Base-by-base conservation (phyloP, 1,140 invertebrate species). In the Venustaconcha ellipsiformis region DNA sequence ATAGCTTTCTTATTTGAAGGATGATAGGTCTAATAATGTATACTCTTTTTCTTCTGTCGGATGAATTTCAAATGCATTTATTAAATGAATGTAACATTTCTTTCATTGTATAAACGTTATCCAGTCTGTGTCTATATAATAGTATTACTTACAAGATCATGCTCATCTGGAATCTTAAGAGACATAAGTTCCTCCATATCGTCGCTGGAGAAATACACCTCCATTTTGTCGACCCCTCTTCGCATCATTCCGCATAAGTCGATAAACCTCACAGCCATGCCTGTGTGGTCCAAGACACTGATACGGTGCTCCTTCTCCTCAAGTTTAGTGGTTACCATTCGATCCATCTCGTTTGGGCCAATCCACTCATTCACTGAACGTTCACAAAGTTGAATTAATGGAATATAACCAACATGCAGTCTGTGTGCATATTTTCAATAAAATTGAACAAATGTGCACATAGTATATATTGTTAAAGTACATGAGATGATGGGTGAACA, bases 141-240 rank as follows among this genome's bases (percentile, higher is more conserved):
- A 14, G 14, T 14, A 20, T 18, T 63, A 75, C 79, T 73, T 68
- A 77, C 75, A 57, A 77, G 48, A 26, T 77, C 75, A 58, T 77
- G 72, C 59, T 77, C 75, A 60, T 57, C 74, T 56, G 65, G 62
- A 11, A 72, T 37, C 57, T 77, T 77, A 14, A 77, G 18, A 12
- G 70, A 70, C 0, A 72, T 2, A 17, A 72, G 20, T 57, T 68
- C 63, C 63, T 77, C 75, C 14, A 18, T 14, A 60, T 68, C 67
- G 65, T 77, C 75, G 64, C 64, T 77, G 15, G 75, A 77, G 26
- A 77, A n/a, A 55, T 77, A 70, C 8, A 77, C 48, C 56, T 77
- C 75, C 17, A 77, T 20, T 4, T 23, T 15, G 13, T 69, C 55
- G 13, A 57, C 56, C 20, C 57, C 20, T 59, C 37, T 71, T 56